Base-by-base conservation (phyloP, 37 sponge, comb jelly and placozoan species). In the Beroe forskalii region DNA sequence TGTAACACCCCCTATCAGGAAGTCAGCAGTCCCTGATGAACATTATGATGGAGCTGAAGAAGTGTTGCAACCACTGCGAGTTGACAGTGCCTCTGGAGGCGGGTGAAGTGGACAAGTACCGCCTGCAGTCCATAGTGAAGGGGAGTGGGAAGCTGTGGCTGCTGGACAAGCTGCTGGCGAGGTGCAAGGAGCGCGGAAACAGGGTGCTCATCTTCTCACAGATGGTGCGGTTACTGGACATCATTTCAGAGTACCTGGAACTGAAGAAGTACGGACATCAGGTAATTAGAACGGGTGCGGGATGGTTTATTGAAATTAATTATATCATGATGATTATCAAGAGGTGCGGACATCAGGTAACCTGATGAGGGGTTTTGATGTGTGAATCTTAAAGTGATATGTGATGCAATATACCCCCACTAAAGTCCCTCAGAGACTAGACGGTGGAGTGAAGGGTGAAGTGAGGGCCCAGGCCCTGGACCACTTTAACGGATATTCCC, bases 31-130 rank as follows among this genome's bases (percentile, higher is more conserved):
- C 96, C 31, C 96, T 96, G 91, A 95, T 95, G 60, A 98, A 98
- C 94, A 91, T 98, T 25, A 91, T 98, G 91, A 96, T 98, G 95
- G 99, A 98, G 91, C 91, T 98, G 64, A 96, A 98, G 93, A 98
- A 98, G 91, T 98, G 99, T 64, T 96, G 96, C 92, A 98, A 98
- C 91, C 99, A 98, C 72, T 90, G 92, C 33, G 94, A 91, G 91
- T 91, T 98, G 62, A 93, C 92, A 19, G 72, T 94, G 1, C 90
- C 95, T 9, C 89, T 75, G n/a, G 99, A 98, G 48, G 91, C 92
- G 19, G 63, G 75, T 32, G 38, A 72, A 8, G 12, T 3, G 31
- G 75, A 72, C 75, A 23, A 32, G 75, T 72, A 72, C 75, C 3
- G 75, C 12, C 8, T 72, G 30, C 75, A 72, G 39, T 72, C 75